Evolutionary conservation across 2,113 vertebrate species (phyloP).

Genomic region (Anoplopoma fimbria): DNA sequence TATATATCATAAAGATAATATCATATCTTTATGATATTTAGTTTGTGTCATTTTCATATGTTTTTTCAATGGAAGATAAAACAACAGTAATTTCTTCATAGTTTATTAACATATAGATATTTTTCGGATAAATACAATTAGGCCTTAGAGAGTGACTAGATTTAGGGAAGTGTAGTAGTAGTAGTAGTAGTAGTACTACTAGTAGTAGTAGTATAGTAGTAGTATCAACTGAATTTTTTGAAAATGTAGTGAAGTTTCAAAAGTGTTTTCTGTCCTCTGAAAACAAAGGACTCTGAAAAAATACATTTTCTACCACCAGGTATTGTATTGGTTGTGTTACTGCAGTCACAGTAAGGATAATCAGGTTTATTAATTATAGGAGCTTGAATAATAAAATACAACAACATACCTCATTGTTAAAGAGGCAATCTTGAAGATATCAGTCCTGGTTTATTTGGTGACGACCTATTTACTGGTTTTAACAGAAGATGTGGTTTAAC

Average conservation of each 20-base stretch:
- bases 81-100: background rate
- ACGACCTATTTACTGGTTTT: background rate
- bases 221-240: background rate
- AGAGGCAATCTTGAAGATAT: background rate
- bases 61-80: background rate
- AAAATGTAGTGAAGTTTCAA: background rate
- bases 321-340: background rate
- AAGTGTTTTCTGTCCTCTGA: background rate
- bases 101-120: background rate
- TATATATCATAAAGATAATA: too few species aligned
- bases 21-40: conserved; percentile 26
- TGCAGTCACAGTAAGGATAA: background rate
- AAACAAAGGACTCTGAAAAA: background rate
- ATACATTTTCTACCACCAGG: background rate
- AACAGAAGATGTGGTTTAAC: background rate
- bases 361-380: background rate
- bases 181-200: too few species aligned
- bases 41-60: conserved; percentile 1
- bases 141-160: background rate
- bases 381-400: background rate
- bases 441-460: background rate
- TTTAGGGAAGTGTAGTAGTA: background rate
- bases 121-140: background rate
- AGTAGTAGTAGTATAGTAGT: background rate
- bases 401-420: background rate